A percentile compares a stretch with the other conserved stretches of the same genome.
These are phyloP conservation scores for Ceratina japonica DNA, from an alignment of 1,140 invertebrate species.

Conservation along the genomic window DNA sequence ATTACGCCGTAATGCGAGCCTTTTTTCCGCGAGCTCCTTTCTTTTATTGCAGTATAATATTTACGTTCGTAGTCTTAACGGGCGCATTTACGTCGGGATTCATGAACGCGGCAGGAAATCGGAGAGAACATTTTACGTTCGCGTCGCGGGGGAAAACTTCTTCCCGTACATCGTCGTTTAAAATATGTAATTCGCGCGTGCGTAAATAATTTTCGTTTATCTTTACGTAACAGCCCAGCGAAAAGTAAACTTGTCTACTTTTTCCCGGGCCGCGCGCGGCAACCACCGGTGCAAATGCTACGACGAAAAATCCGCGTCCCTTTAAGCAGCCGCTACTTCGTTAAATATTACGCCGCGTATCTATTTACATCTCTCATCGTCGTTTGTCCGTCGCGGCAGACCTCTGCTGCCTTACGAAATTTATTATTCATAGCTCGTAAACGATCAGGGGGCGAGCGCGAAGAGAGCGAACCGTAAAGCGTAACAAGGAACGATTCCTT, in stretches of 20 bases:
- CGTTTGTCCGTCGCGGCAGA: not conserved
- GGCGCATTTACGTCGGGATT: constrained; percentile 24
- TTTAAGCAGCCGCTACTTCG: no score
- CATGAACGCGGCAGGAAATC: constrained; percentile 27
- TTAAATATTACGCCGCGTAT: not conserved
- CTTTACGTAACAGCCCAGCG: not conserved
- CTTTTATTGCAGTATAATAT: constrained; percentile 28
- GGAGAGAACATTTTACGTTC: constrained; percentile 17
- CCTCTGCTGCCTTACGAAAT: constrained; percentile 1
- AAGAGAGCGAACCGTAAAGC: no score
- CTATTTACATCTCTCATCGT: not conserved
- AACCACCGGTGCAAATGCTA: not conserved
- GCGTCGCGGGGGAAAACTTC: constrained; percentile 5
- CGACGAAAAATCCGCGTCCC: not conserved
- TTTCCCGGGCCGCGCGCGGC: not conserved
- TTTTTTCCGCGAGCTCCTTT: not conserved
- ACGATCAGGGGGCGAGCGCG: not conserved
- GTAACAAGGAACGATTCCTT: not conserved
- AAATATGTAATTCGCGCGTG: constrained; percentile 8
- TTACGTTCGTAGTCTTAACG: constrained; percentile 26
- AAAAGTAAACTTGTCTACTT: not conserved
- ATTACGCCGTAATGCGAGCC: constrained; percentile 3
- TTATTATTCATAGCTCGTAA: constrained; percentile 35
- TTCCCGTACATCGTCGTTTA: constrained; percentile 10
- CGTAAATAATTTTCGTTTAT: constrained; percentile 30